phyloP scores from a whole-genome alignment of 2,888 invertebrate species.

The Pristionchus maxplancki region DNA sequence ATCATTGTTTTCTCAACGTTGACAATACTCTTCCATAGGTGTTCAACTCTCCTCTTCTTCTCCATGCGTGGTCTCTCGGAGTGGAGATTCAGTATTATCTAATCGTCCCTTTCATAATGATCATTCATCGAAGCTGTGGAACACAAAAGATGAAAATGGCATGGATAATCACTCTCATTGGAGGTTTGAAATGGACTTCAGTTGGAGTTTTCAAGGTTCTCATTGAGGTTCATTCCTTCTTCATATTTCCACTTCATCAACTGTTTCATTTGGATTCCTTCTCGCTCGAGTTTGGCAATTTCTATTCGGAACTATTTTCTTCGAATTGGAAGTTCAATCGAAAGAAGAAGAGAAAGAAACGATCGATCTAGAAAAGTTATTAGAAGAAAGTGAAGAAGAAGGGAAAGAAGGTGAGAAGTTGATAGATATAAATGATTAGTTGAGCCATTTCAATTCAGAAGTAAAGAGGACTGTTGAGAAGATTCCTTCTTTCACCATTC shows the following conservation, averaged over 20 bases:
- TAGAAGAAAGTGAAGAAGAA: neutral
- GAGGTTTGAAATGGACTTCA: neutral
- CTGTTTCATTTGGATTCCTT: conserved; percentile 8
- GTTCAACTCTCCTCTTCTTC: conserved; percentile 46
- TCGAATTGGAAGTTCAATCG: neutral
- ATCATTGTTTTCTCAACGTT: too few relatives aligned
- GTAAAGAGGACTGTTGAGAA: neutral
- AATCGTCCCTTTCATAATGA: conserved; percentile 47
- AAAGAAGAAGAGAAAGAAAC: neutral
- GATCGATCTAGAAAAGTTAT: neutral
- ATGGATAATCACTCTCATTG: neutral
- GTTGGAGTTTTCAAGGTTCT: neutral
- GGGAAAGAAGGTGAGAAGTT: neutral
- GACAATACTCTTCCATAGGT: conserved; percentile 12
- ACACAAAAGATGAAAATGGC: neutral
- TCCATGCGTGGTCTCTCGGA: conserved; percentile 49
- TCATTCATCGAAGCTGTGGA: neutral
- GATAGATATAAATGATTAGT: neutral
- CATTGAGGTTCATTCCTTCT: neutral
- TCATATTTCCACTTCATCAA: neutral
- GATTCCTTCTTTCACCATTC: neutral
- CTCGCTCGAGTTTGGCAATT: neutral
- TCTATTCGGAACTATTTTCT: neutral
- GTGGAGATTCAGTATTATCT: conserved; percentile 50
- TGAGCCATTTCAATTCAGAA: neutral